These are phyloP conservation scores for Axis porcinus DNA, from an alignment of 2,113 vertebrate genomes.

Conservation along the genomic window DNA sequence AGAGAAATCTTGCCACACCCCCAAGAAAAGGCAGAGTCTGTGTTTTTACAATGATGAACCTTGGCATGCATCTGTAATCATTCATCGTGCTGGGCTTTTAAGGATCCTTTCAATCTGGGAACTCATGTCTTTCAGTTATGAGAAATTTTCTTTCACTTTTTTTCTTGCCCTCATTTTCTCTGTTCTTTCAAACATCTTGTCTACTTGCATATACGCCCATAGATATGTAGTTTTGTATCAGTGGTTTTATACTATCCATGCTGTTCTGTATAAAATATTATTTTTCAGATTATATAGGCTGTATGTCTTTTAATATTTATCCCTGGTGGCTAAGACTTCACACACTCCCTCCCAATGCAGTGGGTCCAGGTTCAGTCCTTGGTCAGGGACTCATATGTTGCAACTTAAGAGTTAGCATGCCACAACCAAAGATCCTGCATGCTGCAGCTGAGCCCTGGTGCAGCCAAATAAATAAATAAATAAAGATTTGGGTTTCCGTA, in stretches of 20 bases:
- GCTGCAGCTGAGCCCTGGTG: neutral
- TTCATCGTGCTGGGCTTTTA: neutral
- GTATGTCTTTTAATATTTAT: neutral
- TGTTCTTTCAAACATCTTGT: neutral
- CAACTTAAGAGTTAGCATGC: neutral
- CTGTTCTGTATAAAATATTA: neutral
- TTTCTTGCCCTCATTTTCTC: neutral
- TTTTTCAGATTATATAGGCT: conserved; percentile 3
- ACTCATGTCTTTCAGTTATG: neutral
- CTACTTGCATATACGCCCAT: neutral
- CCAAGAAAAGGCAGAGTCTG: neutral
- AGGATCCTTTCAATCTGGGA: neutral
- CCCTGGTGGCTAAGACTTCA: neutral
- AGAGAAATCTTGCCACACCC: neutral
- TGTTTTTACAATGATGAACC: neutral
- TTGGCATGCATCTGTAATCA: neutral
- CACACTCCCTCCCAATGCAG: neutral
- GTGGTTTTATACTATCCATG: neutral
- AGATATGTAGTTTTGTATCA: neutral
- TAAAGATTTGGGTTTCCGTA: neutral
- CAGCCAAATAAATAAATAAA: neutral
- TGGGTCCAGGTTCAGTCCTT: neutral
- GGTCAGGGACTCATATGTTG: neutral
- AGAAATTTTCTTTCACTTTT: neutral
- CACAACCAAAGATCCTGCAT: neutral